Percentiles rank a stretch among this genome's conserved stretches.
Conservation (phyloP, 2,888 invertebrate species). For the Gandaritis pyraliata region DNA sequence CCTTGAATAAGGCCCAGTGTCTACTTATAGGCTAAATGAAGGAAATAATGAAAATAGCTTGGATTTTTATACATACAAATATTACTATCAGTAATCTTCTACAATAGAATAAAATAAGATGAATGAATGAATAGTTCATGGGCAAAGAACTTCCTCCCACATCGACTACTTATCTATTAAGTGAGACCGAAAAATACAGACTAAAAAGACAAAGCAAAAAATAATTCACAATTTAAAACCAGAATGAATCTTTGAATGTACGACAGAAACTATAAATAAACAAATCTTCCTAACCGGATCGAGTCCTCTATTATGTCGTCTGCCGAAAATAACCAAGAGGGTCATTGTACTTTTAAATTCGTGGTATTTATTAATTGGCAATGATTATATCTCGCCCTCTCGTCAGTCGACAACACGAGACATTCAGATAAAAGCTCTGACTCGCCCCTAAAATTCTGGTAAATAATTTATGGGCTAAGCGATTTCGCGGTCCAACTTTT, state of each 20-base stretch:
- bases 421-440: constrained; percentile 19
- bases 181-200: too few relatives aligned
- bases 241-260: background rate
- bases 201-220: too few relatives aligned
- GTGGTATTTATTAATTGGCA: constrained; percentile 30
- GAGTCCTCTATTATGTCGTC: background rate
- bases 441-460: constrained; percentile 32
- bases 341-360: constrained; percentile 18
- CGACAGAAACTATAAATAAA: background rate
- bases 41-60: too few relatives aligned
- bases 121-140: too few relatives aligned
- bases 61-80: too few relatives aligned
- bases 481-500: constrained; percentile 25
- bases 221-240: too few relatives aligned
- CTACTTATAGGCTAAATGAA: background rate
- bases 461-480: background rate
- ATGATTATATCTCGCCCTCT: constrained; percentile 28
- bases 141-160: too few relatives aligned
- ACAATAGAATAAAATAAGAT: too few relatives aligned
- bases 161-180: too few relatives aligned
- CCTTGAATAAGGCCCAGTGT: background rate
- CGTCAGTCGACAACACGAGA: constrained; percentile 3
- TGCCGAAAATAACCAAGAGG: constrained; percentile 20
- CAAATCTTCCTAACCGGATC: background rate
- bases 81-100: too few relatives aligned